Evolutionary conservation across 2,888 invertebrate species (phyloP).

Genomic region (Pachliopta kotzebuea): DNA sequence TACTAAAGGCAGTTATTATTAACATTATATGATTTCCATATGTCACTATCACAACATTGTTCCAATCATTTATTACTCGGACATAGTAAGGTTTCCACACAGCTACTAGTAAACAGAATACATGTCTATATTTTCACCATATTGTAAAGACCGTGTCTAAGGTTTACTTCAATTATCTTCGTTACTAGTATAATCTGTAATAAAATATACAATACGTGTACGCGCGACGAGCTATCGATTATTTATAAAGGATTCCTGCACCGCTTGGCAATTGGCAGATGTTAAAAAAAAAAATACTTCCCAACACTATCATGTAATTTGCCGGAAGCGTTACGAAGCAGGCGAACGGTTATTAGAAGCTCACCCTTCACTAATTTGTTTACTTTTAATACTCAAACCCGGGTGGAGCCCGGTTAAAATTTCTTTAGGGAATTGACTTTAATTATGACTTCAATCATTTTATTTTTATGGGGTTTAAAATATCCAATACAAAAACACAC

Average conservation of each 20-base stretch:
- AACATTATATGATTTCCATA: no score
- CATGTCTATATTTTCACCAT: no score
- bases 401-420: not conserved
- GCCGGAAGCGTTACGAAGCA: not conserved
- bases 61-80: no score
- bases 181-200: no score
- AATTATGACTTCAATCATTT: not conserved
- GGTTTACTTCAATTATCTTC: no score
- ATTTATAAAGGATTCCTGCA: not conserved
- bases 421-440: not conserved
- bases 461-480: not conserved
- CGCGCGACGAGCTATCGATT: not conserved
- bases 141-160: no score
- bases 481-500: no score
- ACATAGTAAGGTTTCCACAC: no score
- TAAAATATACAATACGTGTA: no score
- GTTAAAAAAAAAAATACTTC: not conserved
- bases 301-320: not conserved
- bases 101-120: no score
- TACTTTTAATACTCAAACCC: not conserved
- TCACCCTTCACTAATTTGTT: not conserved
- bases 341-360: not conserved
- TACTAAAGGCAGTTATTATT: no score
- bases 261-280: slow-evolving; percentile 2
- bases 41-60: no score